Conservation (phyloP, 2,113 vertebrate species). For the Tragelaphus buxtoni region DNA sequence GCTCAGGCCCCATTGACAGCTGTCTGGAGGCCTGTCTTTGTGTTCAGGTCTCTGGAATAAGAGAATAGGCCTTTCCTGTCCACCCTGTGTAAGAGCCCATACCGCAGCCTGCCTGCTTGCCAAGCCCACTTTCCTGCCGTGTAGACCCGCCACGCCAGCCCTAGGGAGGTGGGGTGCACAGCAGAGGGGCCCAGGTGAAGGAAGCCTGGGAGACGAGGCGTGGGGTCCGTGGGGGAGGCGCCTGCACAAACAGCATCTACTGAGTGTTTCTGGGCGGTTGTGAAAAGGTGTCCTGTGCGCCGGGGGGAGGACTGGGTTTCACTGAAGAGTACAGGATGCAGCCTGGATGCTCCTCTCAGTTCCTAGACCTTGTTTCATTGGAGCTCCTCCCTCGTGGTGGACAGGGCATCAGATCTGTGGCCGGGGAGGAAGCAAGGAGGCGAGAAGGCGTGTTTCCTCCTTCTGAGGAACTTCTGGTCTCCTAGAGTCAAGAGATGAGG, state of each 20-base stretch:
- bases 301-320: background rate
- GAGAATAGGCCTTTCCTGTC: background rate
- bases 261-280: background rate
- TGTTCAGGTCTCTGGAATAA: background rate
- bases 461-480: background rate
- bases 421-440: accelerated
- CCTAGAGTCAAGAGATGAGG: background rate
- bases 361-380: accelerated
- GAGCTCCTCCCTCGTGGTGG: background rate
- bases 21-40: accelerated
- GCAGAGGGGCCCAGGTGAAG: background rate
- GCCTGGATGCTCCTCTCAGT: background rate
- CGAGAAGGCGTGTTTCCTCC: accelerated
- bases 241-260: background rate
- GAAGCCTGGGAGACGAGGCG: background rate
- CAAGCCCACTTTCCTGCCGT: accelerated
- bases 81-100: background rate
- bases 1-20: background rate
- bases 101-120: background rate
- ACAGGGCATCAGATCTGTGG: background rate
- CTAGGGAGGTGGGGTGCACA: background rate
- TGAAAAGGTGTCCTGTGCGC: background rate
- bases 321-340: background rate
- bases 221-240: accelerated
- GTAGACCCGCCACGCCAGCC: background rate